A percentile compares a stretch with the other conserved stretches of the same genome.
Evolutionary conservation across 1,140 invertebrate genomes (phyloP).

Genomic region (Pseudachorutes palmiensis): DNA sequence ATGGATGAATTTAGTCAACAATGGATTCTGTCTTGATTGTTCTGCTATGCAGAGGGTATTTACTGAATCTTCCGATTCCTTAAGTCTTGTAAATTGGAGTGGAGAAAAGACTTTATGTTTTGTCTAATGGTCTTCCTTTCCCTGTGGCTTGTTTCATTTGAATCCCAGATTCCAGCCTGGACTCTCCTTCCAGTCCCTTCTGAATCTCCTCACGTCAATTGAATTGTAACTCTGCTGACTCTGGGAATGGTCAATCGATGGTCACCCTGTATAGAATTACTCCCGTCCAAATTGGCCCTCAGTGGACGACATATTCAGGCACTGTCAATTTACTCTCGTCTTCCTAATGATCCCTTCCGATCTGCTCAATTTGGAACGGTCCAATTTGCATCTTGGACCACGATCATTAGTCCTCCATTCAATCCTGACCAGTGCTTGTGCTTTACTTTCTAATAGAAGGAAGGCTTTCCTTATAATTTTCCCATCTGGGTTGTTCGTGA

Average conservation of each 20-base stretch:
- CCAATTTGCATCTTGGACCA: not conserved
- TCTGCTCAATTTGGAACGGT: slow-evolving; percentile 3
- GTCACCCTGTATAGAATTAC: not conserved
- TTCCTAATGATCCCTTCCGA: not conserved
- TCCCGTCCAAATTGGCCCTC: slow-evolving; percentile 5
- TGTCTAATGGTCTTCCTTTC: not conserved
- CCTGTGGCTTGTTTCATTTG: too few relatives aligned
- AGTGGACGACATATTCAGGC: not conserved
- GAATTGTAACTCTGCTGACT: slow-evolving; percentile 8
- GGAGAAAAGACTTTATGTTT: not conserved
- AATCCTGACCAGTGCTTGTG: not conserved
- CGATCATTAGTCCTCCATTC: not conserved
- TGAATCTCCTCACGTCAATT: too few relatives aligned
- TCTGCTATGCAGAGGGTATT: too few relatives aligned
- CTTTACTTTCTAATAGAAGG: too few relatives aligned
- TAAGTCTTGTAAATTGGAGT: too few relatives aligned
- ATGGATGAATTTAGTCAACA: too few relatives aligned
- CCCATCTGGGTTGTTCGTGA: too few relatives aligned
- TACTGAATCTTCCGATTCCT: too few relatives aligned
- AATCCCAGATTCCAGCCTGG: too few relatives aligned
- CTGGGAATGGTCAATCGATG: not conserved
- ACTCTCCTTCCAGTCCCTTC: too few relatives aligned
- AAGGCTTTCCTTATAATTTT: too few relatives aligned
- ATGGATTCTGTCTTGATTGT: too few relatives aligned
- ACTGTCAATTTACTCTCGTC: not conserved